These are phyloP conservation scores for Wiebesia pumilae DNA, from an alignment of 1,140 invertebrate species.

Conservation along the genomic window DNA sequence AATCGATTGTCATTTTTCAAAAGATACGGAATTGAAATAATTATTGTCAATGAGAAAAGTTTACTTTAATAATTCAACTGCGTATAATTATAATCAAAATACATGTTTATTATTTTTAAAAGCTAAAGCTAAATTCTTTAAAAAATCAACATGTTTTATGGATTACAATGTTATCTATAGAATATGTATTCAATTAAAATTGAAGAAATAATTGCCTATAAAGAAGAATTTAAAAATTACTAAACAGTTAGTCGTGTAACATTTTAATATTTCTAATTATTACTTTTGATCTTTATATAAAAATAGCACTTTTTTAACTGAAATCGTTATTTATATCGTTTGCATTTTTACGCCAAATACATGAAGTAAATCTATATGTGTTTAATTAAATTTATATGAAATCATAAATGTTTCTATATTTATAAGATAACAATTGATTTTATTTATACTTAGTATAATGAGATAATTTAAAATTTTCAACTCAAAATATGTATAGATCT, in stretches of 20 bases:
- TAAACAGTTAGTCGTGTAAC: not conserved
- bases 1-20: not conserved
- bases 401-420: not conserved
- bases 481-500: not conserved
- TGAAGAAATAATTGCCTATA: not conserved
- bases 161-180: not conserved
- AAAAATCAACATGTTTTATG: not conserved
- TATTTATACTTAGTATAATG: not conserved
- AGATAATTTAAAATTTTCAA: not conserved
- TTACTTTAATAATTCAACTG: not conserved
- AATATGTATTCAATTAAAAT: not conserved
- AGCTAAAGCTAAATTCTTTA: not conserved
- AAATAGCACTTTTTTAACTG: conserved; percentile 3
- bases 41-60: not conserved
- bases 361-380: not conserved
- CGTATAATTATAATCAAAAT: not conserved
- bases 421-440: not conserved
- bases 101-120: not conserved
- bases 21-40: not conserved
- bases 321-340: not conserved
- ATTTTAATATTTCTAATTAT: not conserved
- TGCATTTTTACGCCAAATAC: not conserved
- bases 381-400: not conserved
- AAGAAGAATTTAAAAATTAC: not conserved
- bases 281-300: not conserved